Conservation (phyloP, 2,113 vertebrate species). For the Ibidorhyncha struthersii region DNA sequence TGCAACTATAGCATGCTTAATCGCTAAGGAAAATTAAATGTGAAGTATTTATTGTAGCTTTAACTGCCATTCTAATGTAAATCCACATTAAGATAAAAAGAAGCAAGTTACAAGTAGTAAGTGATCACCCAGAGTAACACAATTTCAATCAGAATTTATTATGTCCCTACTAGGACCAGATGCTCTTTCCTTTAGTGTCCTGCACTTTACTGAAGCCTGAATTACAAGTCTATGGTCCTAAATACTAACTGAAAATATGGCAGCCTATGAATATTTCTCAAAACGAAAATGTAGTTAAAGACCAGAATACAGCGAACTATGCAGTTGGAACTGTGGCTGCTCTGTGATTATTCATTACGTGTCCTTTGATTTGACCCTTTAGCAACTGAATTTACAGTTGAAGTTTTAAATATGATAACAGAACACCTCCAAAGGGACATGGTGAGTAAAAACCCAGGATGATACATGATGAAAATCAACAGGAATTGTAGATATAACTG, state of each 20-base stretch:
- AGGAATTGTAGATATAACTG: neutral
- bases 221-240: neutral
- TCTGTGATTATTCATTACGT: neutral
- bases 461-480: neutral
- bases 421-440: neutral
- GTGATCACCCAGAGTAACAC: neutral
- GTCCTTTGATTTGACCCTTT: neutral
- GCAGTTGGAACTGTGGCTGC: neutral
- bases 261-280: neutral
- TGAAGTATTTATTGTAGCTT: neutral
- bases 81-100: neutral
- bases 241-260: neutral
- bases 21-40: neutral
- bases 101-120: neutral
- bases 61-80: neutral
- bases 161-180: neutral
- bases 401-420: neutral
- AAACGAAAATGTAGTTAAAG: neutral
- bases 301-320: neutral
- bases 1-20: neutral
- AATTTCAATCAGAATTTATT: neutral
- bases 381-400: neutral
- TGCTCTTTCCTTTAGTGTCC: neutral
- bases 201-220: neutral
- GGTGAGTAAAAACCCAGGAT: neutral